Evolutionary conservation across 2,797 vertebrate genomes (phyloP), one percentile per base, ranked within the genome.

Genomic region (Arctocebus calabarensis): DNA sequence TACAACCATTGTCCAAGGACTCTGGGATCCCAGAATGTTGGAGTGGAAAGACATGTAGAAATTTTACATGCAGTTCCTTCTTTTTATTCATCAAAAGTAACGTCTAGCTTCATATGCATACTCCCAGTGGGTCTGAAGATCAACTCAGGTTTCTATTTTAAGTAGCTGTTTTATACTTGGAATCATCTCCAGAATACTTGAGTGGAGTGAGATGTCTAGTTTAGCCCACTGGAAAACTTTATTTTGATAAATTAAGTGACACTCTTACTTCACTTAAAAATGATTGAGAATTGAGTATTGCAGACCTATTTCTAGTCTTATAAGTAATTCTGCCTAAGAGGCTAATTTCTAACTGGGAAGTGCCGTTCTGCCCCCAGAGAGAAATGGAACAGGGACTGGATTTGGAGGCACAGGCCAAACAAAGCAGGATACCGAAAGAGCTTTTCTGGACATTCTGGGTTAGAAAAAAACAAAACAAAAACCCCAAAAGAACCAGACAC

Each of bases 261-360:
- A 19, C 22, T 17, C 48, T 37, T 7, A 1, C 59, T 81, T 95
- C 61, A 52, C 66, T 90, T 59, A 66, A 96, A 89, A 61, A 66
- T 90, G 37, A 37, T 55, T 71, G 45, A 71, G 66, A 78, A 55
- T 86, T 88, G 75, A 17, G 34, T 71, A 6, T 86, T 20, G 29
- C 75, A 86, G 82, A 79, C 52, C 25, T 96, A 20, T 82, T 86
- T 95, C 84, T 93, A 68, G n/a, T 48, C 57, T 88, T 97, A 75
- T 27, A 88, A 84, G 25, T 32, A 45, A 13, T 97, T 93, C 62
- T 83, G 71, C 91, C 70, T 90, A 45, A 48, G 6, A 93, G 13
- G 22, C 88, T 94, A 93, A 88, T 62, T 92, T 45, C 61, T 27
- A 3, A 22, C 84, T 81, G 19, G 84, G 71, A 97, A 91, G 66